Conservation (phyloP, 2,113 vertebrate genomes). For the Lampris incognitus region DNA sequence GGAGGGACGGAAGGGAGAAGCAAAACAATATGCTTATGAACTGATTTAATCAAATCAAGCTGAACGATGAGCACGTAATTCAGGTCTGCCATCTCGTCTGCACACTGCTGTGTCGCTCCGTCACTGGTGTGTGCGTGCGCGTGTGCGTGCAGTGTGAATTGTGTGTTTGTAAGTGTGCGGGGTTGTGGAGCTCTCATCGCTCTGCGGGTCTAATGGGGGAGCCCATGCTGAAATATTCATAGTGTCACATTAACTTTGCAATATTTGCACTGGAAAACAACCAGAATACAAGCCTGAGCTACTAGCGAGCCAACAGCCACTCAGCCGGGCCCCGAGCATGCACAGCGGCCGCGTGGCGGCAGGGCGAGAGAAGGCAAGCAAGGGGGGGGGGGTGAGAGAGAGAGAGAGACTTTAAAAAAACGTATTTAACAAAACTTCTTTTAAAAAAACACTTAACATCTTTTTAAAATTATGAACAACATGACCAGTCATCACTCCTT, state of each 20-base stretch:
- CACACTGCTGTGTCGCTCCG: slow-evolving; percentile 4
- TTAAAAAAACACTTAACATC: too few relatives aligned
- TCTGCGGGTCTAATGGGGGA: slow-evolving; percentile 67
- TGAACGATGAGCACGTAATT: not conserved
- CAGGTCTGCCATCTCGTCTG: slow-evolving; percentile 10
- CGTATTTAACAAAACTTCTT: too few relatives aligned
- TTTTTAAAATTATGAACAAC: too few relatives aligned
- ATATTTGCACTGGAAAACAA: slow-evolving; percentile 70
- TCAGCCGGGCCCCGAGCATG: slow-evolving; percentile 51
- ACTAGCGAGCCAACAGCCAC: slow-evolving; percentile 51
- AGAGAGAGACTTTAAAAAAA: too few relatives aligned
- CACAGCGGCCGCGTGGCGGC: too few relatives aligned
- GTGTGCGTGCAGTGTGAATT: not conserved
- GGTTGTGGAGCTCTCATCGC: slow-evolving; percentile 47
- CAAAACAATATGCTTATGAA: not conserved
- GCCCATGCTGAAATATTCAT: slow-evolving; percentile 76
- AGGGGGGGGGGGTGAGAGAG: too few relatives aligned
- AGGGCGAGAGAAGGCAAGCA: too few relatives aligned
- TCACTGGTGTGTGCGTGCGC: slow-evolving; percentile 3
- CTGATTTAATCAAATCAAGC: not conserved
- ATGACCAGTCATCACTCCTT: too few relatives aligned
- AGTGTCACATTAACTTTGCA: slow-evolving; percentile 74
- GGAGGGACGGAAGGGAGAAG: not conserved
- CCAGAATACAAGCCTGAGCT: slow-evolving; percentile 50
- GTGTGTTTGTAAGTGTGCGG: slow-evolving; percentile 19